A percentile compares a stretch with the other conserved stretches of the same genome.
These are phyloP conservation scores for Agelastica alni DNA, from an alignment of 2,888 invertebrate species.

Conservation along the genomic window DNA sequence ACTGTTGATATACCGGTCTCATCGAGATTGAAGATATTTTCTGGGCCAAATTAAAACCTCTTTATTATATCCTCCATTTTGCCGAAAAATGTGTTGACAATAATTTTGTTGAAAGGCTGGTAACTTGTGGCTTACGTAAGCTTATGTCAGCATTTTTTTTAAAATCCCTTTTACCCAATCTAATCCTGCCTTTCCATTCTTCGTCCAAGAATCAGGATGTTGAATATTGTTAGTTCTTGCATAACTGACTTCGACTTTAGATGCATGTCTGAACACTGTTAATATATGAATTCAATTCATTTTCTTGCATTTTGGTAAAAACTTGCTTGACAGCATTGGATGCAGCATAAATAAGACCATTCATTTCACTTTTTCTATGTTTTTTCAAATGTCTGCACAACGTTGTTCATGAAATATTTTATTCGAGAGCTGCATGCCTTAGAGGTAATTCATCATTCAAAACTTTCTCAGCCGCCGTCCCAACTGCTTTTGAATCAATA, in stretches of 20 bases:
- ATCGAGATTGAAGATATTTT: conserved; percentile 41
- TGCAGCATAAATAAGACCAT: too few species aligned
- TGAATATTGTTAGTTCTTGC: conserved; percentile 35
- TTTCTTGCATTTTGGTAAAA: too few species aligned
- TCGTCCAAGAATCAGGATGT: conserved; percentile 33
- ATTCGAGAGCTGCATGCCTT: too few species aligned
- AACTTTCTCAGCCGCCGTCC: too few species aligned
- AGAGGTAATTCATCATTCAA: too few species aligned
- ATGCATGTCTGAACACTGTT: conserved; percentile 13
- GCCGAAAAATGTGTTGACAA: conserved; percentile 27
- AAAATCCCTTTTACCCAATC: conserved; percentile 33
- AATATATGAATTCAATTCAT: too few species aligned
- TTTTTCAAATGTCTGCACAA: too few species aligned
- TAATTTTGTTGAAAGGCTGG: conserved; percentile 42
- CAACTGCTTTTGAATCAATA: too few species aligned
- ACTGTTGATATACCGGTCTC: conserved; percentile 43
- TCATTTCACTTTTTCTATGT: too few species aligned
- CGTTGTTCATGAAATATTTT: too few species aligned
- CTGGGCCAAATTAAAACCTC: conserved; percentile 18
- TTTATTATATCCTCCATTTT: conserved; percentile 6
- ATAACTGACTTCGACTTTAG: too few species aligned
- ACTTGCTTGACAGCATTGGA: too few species aligned
- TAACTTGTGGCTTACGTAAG: conserved; percentile 42
- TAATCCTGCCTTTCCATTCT: conserved; percentile 25
- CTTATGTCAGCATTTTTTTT: conserved; percentile 32